Conservation (phyloP, 2,888 invertebrate genomes). For the Neria commutata region DNA sequence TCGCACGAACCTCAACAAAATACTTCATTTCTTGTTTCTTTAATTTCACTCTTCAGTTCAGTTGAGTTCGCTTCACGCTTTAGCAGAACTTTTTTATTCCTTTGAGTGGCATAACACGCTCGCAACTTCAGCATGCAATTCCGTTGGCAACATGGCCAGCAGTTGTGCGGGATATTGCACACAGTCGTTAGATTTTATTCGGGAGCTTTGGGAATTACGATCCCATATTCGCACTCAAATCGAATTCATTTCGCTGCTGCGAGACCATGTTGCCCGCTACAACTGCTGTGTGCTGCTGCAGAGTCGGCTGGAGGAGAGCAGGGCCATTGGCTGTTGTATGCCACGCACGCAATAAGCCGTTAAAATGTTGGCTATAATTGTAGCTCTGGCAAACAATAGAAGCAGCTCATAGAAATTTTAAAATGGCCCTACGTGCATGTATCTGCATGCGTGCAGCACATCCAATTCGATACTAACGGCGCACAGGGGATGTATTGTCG, state of each 20-base stretch:
- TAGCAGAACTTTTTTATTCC: no score
- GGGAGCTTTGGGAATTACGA: conserved; percentile 48
- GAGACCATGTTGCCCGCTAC: conserved; percentile 10
- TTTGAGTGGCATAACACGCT: no score
- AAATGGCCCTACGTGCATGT: neutral
- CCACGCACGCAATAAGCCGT: conserved; percentile 53
- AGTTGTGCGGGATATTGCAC: conserved; percentile 42
- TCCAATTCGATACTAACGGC: no score
- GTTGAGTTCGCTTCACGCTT: conserved; percentile 2
- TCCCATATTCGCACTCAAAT: conserved; percentile 44
- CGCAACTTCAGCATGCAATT: no score
- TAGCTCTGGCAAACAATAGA: conserved; percentile 18
- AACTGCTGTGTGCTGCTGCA: neutral
- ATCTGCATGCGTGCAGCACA: conserved; percentile 4
- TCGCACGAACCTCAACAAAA: no score
- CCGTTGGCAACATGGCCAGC: conserved; percentile 9
- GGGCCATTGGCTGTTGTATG: conserved; percentile 23
- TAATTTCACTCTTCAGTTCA: neutral
- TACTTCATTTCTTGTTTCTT: no score
- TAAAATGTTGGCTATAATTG: conserved; percentile 52
- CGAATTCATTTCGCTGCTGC: conserved; percentile 47
- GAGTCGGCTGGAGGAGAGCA: conserved; percentile 6
- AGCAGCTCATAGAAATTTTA: conserved; percentile 1
- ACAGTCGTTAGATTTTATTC: conserved; percentile 58
- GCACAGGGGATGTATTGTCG: conserved; percentile 5